Conservation (phyloP, 2,888 invertebrate genomes). For the Tubulanus polymorphus region DNA sequence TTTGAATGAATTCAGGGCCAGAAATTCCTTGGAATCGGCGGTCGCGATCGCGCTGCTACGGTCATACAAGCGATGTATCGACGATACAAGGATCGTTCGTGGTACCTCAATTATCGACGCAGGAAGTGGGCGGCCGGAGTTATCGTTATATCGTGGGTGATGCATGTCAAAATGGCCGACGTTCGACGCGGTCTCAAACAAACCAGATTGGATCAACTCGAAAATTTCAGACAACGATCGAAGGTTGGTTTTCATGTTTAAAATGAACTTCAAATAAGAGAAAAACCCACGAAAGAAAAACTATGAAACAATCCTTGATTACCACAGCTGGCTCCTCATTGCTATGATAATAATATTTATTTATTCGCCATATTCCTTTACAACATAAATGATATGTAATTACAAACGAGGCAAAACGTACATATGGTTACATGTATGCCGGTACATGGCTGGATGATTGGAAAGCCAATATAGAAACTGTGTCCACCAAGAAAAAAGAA, state of each 20-base stretch:
- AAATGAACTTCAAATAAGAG: too few relatives aligned
- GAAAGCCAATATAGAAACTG: too few relatives aligned
- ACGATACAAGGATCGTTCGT: slow-evolving; percentile 34
- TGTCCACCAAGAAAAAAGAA: too few relatives aligned
- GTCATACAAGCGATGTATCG: slow-evolving; percentile 49
- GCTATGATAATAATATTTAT: too few relatives aligned
- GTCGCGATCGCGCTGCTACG: slow-evolving; percentile 42
- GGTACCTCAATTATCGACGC: slow-evolving; percentile 45
- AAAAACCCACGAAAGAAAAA: too few relatives aligned
- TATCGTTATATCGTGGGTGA: slow-evolving; percentile 52
- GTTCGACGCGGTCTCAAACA: slow-evolving; percentile 42
- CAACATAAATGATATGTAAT: too few relatives aligned
- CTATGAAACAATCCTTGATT: too few relatives aligned
- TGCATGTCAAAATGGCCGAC: slow-evolving; percentile 49
- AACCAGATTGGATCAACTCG: slow-evolving; percentile 41
- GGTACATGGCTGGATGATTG: too few relatives aligned
- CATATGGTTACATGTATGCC: too few relatives aligned
- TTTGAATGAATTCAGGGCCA: slow-evolving; percentile 34
- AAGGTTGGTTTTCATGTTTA: slow-evolving; percentile 28
- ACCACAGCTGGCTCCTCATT: too few relatives aligned
- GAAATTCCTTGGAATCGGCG: slow-evolving; percentile 39
- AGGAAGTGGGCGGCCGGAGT: slow-evolving; percentile 53
- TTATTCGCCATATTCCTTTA: too few relatives aligned
- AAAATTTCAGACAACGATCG: slow-evolving; percentile 36
- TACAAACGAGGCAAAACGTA: too few relatives aligned